Conservation (phyloP, 2,888 invertebrate genomes). For the Cyclophora punctaria region DNA sequence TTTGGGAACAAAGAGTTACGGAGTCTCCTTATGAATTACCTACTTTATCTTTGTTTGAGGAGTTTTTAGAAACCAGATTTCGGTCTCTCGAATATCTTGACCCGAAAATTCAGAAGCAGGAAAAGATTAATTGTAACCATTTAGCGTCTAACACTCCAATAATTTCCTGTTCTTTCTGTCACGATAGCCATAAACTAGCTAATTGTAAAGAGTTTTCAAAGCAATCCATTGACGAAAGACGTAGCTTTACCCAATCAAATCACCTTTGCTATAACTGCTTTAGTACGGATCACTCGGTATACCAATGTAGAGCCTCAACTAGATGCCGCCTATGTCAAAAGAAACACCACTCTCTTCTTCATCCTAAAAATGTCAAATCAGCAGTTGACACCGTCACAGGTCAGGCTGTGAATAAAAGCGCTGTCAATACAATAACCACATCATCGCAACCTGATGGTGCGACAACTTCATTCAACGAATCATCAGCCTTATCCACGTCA, state of each 20-base stretch:
- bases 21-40: background rate
- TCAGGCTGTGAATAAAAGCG: background rate
- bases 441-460: background rate
- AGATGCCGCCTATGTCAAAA: constrained; percentile 2
- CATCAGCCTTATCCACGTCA: background rate
- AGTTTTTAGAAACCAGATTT: constrained; percentile 4
- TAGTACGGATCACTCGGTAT: background rate
- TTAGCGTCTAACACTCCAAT: background rate
- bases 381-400: background rate
- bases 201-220: constrained; percentile 11
- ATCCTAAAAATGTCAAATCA: constrained; percentile 3
- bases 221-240: constrained; percentile 1
- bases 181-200: constrained; percentile 4
- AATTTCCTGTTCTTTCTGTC: constrained; percentile 4
- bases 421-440: background rate
- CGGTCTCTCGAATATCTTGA: background rate
- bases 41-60: background rate
- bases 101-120: background rate
- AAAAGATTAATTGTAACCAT: background rate
- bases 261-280: constrained; percentile 11
- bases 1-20: background rate
- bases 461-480: background rate
- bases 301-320: background rate
- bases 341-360: constrained; percentile 6
- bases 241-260: constrained; percentile 4